Conservation (phyloP, 2,888 invertebrate genomes). For the Schizaphis graminum region DNA sequence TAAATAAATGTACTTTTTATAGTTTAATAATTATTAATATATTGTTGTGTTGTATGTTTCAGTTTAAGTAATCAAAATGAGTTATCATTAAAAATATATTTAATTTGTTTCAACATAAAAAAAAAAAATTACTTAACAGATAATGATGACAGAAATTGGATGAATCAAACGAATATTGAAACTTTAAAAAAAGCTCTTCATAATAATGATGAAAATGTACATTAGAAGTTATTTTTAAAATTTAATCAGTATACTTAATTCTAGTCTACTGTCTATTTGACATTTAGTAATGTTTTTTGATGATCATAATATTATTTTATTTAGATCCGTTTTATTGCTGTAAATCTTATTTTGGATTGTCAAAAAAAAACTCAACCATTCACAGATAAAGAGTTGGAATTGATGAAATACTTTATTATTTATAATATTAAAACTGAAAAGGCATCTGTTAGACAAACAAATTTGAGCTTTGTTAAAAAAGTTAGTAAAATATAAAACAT, state of each 20-base stretch:
- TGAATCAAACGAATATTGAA: conserved; percentile 74
- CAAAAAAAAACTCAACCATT: conserved; percentile 81
- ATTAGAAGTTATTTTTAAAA: conserved; percentile 5
- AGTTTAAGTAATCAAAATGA: conserved; percentile 43
- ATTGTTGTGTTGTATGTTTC: conserved; percentile 7
- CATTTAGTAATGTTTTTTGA: not conserved
- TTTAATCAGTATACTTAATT: not conserved
- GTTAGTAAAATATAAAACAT: conserved; percentile 35
- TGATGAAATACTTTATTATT: conserved; percentile 76
- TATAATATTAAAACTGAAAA: conserved; percentile 75
- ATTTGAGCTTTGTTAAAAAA: conserved; percentile 53
- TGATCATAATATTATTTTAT: conserved; percentile 17
- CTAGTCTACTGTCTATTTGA: not conserved
- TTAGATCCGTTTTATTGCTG: conserved; percentile 57
- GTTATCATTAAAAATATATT: conserved; percentile 47
- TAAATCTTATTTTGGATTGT: conserved; percentile 78
- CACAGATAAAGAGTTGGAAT: conserved; percentile 75
- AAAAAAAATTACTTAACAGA: conserved; percentile 36
- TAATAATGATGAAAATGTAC: conserved; percentile 76
- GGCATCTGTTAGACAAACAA: conserved; percentile 38
- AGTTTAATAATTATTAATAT: not conserved
- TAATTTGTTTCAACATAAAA: conserved; percentile 46
- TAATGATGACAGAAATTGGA: conserved; percentile 72
- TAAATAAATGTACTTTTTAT: not conserved
- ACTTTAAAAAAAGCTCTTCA: conserved; percentile 75